phyloP scores from a whole-genome alignment of 2,888 invertebrate species.

The Cosmia pyralina region DNA sequence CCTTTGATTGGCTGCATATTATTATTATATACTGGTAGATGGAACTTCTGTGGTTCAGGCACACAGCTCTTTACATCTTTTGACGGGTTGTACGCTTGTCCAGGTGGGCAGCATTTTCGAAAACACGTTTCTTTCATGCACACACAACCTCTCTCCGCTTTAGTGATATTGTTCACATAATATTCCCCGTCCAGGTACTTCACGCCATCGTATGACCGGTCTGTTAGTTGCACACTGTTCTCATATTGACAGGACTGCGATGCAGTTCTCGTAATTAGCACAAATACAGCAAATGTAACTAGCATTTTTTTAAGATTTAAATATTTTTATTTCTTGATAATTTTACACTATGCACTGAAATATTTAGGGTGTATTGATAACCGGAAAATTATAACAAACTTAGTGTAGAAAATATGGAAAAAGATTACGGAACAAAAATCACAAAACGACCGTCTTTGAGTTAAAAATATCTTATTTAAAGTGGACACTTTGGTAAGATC shows the following conservation, averaged over 20 bases:
- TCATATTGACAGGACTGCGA: slow-evolving; percentile 49
- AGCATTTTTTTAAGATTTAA: slow-evolving; percentile 29
- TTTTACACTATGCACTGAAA: slow-evolving; percentile 1
- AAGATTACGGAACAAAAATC: too few species aligned
- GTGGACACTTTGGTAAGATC: too few species aligned
- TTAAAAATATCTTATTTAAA: neutral
- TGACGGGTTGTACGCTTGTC: slow-evolving; percentile 63
- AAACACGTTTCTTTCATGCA: slow-evolving; percentile 73
- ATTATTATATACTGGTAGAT: slow-evolving; percentile 4
- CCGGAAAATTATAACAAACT: slow-evolving; percentile 1
- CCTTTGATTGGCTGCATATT: neutral
- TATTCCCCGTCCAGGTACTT: slow-evolving; percentile 72
- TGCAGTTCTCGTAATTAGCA: slow-evolving; percentile 34
- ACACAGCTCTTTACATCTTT: neutral
- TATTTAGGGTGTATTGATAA: neutral
- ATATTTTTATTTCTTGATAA: neutral
- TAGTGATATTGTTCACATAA: slow-evolving; percentile 65
- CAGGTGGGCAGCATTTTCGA: slow-evolving; percentile 79
- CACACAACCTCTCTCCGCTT: slow-evolving; percentile 71
- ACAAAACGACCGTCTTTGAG: neutral
- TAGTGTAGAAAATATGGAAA: neutral
- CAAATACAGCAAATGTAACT: slow-evolving; percentile 24
- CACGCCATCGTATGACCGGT: slow-evolving; percentile 63
- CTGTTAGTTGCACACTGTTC: slow-evolving; percentile 37
- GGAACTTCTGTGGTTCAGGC: neutral